Percentiles rank a stretch among this genome's conserved stretches.
Evolutionary conservation across 2,113 vertebrate genomes (phyloP).

Genomic region (Camarhynchus parvulus): DNA sequence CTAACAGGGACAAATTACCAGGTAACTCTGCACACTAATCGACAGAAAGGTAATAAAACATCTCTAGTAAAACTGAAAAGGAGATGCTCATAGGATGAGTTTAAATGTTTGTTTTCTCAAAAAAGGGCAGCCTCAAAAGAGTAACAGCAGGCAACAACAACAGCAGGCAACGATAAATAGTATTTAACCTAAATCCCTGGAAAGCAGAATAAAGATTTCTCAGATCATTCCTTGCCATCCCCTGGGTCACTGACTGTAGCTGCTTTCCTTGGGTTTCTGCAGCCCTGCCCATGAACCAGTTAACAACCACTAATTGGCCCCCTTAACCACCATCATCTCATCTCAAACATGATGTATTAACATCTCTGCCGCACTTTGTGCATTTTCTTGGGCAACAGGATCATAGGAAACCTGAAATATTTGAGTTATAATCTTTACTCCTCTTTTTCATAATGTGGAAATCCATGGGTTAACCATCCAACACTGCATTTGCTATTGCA

Average conservation of each 20-base stretch:
- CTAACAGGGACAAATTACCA: not conserved
- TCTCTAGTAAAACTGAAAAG: not conserved
- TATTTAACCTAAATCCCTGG: not conserved
- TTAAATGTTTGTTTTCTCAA: not conserved
- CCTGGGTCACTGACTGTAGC: not conserved
- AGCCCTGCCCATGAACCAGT: not conserved
- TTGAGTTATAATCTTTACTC: not conserved
- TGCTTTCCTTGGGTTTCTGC: not conserved
- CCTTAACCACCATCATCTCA: not conserved
- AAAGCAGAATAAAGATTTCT: not conserved
- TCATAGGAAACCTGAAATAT: not conserved
- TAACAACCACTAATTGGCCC: accelerated
- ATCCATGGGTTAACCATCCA: not conserved
- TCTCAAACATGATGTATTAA: not conserved
- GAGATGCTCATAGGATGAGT: not conserved
- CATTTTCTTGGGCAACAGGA: not conserved
- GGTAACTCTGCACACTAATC: not conserved
- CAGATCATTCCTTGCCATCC: not conserved
- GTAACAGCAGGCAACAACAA: not conserved
- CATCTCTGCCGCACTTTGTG: not conserved
- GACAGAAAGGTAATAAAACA: not conserved
- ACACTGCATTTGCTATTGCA: not conserved
- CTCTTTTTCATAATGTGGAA: not conserved
- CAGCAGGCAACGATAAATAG: not conserved
- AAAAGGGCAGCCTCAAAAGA: not conserved